These are phyloP conservation scores for Temnothorax ravouxi DNA, from an alignment of 2,888 invertebrate genomes.

Conservation along the genomic window DNA sequence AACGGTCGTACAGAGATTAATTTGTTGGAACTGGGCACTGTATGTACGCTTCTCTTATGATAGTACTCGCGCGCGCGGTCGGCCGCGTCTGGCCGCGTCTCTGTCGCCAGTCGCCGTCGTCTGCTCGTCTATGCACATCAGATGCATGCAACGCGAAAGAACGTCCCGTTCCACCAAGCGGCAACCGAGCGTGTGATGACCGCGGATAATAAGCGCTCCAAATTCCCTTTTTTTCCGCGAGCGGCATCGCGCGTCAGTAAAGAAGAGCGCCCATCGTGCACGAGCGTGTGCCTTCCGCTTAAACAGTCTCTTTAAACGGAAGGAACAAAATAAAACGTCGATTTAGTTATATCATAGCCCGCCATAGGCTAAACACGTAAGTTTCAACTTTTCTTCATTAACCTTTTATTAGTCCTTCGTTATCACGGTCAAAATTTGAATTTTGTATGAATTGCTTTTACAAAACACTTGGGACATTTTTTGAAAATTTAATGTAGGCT, in stretches of 20 bases:
- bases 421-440: background rate
- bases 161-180: constrained; percentile 46
- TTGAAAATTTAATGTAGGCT: background rate
- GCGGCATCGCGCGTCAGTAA: constrained; percentile 43
- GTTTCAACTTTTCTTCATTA: background rate
- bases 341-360: constrained; percentile 10
- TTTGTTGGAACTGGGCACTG: constrained; percentile 24
- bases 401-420: background rate
- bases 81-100: background rate
- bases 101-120: constrained; percentile 14
- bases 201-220: constrained; percentile 53
- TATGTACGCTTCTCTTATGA: constrained; percentile 16
- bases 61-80: constrained; percentile 18
- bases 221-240: constrained; percentile 46
- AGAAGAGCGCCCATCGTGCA: constrained; percentile 25
- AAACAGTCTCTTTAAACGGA: constrained; percentile 42
- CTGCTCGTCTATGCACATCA: constrained; percentile 36
- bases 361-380: constrained; percentile 21
- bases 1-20: constrained; percentile 39
- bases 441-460: background rate
- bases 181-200: constrained; percentile 52
- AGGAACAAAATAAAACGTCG: constrained; percentile 43
- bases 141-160: constrained; percentile 48
- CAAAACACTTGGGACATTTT: background rate
- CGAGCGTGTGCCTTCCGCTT: constrained; percentile 51